Percentiles rank a stretch among this genome's conserved stretches.
These are phyloP conservation scores for Dicroscelio sp. DNA, from an alignment of 2,888 invertebrate genomes.

Conservation along the genomic window DNA sequence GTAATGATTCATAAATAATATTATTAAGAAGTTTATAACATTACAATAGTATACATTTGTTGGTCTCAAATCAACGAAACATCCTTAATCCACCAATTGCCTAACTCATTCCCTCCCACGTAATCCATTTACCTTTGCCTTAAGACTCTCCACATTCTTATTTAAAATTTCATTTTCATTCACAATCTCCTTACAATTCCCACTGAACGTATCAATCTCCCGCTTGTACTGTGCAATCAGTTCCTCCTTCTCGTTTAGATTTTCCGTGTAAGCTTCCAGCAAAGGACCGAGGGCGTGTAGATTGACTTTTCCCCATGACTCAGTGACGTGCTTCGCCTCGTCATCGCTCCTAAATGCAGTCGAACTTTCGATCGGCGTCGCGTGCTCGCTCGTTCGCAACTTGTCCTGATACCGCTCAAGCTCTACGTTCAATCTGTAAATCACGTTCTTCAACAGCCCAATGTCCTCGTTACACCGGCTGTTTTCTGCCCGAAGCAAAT, in stretches of 20 bases:
- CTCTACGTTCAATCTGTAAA: constrained; percentile 95
- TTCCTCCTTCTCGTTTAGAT: constrained; percentile 95
- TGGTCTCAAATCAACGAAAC: too few species aligned
- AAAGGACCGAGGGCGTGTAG: constrained; percentile 94
- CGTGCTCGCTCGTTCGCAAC: constrained; percentile 91
- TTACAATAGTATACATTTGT: too few species aligned
- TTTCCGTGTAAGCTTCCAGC: constrained; percentile 96
- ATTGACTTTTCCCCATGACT: constrained; percentile 92
- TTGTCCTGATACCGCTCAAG: constrained; percentile 95
- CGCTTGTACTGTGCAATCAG: constrained; percentile 94
- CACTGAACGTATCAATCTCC: constrained; percentile 94
- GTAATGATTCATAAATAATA: too few species aligned
- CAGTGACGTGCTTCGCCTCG: constrained; percentile 91
- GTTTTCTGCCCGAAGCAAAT: constrained; percentile 92
- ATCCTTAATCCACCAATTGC: too few species aligned
- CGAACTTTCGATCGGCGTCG: constrained; percentile 36
- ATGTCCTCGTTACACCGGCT: constrained; percentile 93
- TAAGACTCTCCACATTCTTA: constrained; percentile 92
- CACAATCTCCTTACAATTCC: constrained; percentile 94
- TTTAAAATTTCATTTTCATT: constrained; percentile 94
- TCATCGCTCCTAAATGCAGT: too few species aligned
- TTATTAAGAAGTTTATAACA: too few species aligned
- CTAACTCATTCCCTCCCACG: too few species aligned
- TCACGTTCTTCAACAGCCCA: constrained; percentile 95
- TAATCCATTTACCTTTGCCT: constrained; percentile 90